phyloP scores from a whole-genome alignment of 2,797 vertebrate species.

The Hypotaenidia okinawae region DNA sequence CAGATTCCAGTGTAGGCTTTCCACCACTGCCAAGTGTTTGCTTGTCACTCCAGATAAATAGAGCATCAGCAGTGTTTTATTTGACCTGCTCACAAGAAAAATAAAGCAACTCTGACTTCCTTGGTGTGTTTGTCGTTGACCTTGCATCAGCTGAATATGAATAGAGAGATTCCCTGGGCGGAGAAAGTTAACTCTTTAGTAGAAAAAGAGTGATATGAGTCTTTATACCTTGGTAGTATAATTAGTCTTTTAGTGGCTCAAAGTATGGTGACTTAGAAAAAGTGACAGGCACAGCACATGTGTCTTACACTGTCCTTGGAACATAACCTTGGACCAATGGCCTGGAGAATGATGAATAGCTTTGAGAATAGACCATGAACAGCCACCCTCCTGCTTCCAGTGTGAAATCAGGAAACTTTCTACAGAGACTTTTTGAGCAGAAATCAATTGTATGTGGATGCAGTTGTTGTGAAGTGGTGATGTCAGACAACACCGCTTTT shows the following conservation, averaged over 20 bases:
- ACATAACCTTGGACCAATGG: neutral
- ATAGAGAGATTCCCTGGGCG: neutral
- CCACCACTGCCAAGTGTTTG: slow-evolving; percentile 64
- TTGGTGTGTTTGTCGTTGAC: slow-evolving; percentile 34
- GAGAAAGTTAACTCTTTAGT: slow-evolving; percentile 53
- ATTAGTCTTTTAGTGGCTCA: neutral
- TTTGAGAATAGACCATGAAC: neutral
- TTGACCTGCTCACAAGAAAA: slow-evolving; percentile 69
- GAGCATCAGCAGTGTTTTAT: slow-evolving; percentile 66
- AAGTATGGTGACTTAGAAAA: neutral
- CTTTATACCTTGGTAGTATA: neutral
- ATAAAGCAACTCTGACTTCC: slow-evolving; percentile 62
- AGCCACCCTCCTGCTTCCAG: neutral
- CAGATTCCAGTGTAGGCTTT: slow-evolving; percentile 41
- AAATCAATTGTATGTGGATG: neutral
- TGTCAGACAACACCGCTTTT: neutral
- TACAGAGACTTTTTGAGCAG: neutral
- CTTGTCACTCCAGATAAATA: slow-evolving; percentile 62
- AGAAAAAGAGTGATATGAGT: neutral
- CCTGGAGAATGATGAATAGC: slow-evolving; percentile 25
- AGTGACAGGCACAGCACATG: neutral
- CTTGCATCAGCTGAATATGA: slow-evolving; percentile 37
- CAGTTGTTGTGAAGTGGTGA: neutral
- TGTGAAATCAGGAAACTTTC: neutral
- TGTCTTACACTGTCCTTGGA: neutral